Percentiles rank a stretch among this genome's conserved stretches.
Evolutionary conservation across 2,888 invertebrate genomes (phyloP).

Genomic region (Aleiodes alternator): DNA sequence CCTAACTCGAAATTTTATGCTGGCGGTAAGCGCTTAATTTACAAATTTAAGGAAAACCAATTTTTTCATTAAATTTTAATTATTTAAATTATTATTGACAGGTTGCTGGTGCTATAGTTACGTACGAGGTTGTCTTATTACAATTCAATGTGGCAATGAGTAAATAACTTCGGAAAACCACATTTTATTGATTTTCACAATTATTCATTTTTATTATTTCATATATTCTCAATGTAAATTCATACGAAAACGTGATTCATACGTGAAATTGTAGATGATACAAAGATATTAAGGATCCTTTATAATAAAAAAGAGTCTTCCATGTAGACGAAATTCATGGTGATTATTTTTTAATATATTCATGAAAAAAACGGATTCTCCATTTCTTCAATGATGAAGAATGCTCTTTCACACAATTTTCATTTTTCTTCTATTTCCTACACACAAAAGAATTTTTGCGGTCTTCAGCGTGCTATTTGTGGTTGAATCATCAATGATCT

Average conservation of each 20-base stretch:
- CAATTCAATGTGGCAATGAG: slow-evolving; percentile 76
- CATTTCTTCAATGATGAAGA: no score
- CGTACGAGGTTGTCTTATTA: slow-evolving; percentile 82
- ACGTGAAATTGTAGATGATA: no score
- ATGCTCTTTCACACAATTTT: no score
- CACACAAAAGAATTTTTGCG: no score
- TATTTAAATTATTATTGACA: slow-evolving; percentile 55
- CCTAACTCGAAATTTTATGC: slow-evolving; percentile 78
- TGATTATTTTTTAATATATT: no score
- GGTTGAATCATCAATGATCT: no score
- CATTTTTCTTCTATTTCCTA: no score
- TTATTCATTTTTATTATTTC: not conserved
- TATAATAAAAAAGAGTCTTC: no score
- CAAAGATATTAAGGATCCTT: no score
- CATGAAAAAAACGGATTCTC: no score
- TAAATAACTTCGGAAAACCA: slow-evolving; percentile 31
- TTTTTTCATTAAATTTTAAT: not conserved
- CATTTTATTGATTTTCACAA: not conserved
- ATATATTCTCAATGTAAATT: slow-evolving; percentile 1
- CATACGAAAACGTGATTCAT: not conserved
- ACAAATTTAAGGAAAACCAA: not conserved
- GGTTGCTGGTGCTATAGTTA: slow-evolving; percentile 80
- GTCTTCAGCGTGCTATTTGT: no score
- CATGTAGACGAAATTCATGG: no score
- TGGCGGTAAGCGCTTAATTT: slow-evolving; percentile 75